A percentile compares a stretch with the other conserved stretches of the same genome.
These are phyloP conservation scores for Schizopygopsis malacanthus DNA, from an alignment of 2,797 vertebrate species.

Conservation along the genomic window DNA sequence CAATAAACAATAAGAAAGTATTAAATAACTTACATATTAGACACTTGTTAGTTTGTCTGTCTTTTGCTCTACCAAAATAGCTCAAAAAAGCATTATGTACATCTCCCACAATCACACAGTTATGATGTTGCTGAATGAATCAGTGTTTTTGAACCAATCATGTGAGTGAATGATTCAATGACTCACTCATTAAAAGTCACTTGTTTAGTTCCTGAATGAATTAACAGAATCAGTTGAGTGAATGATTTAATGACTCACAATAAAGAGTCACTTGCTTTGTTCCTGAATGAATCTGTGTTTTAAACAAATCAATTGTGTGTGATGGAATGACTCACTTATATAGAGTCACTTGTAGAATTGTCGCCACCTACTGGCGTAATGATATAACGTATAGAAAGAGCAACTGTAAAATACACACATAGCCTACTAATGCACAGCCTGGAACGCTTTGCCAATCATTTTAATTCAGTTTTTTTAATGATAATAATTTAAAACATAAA, in stretches of 20 bases:
- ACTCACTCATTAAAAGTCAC: background rate
- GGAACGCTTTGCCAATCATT: background rate
- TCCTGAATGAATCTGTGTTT: background rate
- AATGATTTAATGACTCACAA: background rate
- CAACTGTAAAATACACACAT: background rate
- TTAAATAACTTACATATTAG: background rate
- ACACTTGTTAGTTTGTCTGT: no score
- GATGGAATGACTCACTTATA: background rate
- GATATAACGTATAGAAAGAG: background rate
- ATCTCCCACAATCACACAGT: background rate
- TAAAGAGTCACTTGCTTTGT: background rate
- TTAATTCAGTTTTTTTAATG: background rate
- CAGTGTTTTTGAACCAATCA: background rate
- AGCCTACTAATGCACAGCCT: background rate
- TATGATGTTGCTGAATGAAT: background rate
- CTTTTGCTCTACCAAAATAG: background rate
- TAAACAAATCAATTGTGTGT: background rate
- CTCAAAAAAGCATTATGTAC: background rate
- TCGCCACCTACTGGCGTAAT: background rate
- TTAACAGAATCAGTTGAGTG: background rate
- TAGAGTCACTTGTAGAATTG: background rate
- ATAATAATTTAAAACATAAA: background rate
- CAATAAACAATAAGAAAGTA: background rate
- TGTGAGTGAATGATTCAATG: background rate
- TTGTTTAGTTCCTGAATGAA: background rate